These are phyloP conservation scores for Lampris incognitus DNA, from an alignment of 2,113 vertebrate genomes.

Conservation along the genomic window DNA sequence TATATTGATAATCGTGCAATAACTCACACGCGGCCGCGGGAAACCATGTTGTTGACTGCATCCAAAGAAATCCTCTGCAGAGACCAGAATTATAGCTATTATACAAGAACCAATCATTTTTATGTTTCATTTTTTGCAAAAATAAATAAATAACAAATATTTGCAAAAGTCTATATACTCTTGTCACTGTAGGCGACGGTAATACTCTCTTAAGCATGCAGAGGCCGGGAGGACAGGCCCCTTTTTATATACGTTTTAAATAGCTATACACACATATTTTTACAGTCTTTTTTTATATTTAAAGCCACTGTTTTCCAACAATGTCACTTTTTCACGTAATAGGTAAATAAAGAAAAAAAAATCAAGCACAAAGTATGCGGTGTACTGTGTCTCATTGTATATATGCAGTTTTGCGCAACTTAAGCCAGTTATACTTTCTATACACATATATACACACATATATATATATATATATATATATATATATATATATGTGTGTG, in stretches of 20 bases:
- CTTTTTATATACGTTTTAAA: constrained; percentile 39
- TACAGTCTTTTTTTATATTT: constrained; percentile 73
- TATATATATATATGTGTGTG: no score
- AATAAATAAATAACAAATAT: not conserved
- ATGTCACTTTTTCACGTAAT: constrained; percentile 78
- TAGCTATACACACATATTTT: constrained; percentile 64
- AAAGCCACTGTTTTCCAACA: constrained; percentile 68
- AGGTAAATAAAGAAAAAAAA: constrained; percentile 66
- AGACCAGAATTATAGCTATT: constrained; percentile 14
- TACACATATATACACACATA: no score
- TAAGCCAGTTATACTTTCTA: no score
- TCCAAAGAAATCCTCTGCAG: constrained; percentile 65
- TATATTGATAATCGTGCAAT: constrained; percentile 69
- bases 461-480: no score
- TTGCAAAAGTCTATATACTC: not conserved
- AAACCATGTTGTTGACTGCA: constrained; percentile 35
- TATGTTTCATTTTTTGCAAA: constrained; percentile 20
- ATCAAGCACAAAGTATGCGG: constrained; percentile 40
- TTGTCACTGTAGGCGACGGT: not conserved
- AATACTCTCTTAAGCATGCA: constrained; percentile 41
- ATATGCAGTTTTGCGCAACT: not conserved
- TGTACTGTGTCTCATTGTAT: not conserved
- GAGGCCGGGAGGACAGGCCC: not conserved
- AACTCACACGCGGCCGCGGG: constrained; percentile 40
- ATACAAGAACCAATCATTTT: constrained; percentile 17